Base-by-base conservation (phyloP, 2,797 vertebrate species). In the Cheirogaleus major region DNA sequence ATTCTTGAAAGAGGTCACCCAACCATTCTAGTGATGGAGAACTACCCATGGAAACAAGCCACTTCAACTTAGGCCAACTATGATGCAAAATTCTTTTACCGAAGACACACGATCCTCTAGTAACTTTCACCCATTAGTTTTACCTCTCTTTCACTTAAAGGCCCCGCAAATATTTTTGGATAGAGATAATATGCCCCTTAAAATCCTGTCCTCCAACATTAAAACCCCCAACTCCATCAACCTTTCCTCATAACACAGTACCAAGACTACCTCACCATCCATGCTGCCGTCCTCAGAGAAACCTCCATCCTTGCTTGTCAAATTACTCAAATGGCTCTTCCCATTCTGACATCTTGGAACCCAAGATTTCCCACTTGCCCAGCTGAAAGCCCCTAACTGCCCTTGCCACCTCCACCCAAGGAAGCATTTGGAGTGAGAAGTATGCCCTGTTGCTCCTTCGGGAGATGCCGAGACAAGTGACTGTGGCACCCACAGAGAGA, bases 371-470 rank as follows among this genome's bases (percentile, higher is more conserved):
- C 63, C 87, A 23, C 41, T 52, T 22, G n/a, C 70, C 41, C 55
- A 73, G 41, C 25, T n/a, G 85, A 73, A 78, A 88, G 82, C 48
- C 75, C 57, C 75, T 43, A 83, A 93, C 1, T 59, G 78, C 63
- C 95, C 86, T 15, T 22, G 43, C 55, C 83, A 61, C 65, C 87
- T 78, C 86, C 87, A 67, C 67, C 70, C 80, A 57, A 88, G 75
- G 27, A 83, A 87, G 88, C 72, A 87, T 57, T 23, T 25, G 65
- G 18, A 41, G 20, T 92, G 81, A 15, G 41, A 83, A 93, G 79
- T 12, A 69, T 45, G 55, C 80, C 75, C 90, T 79, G 76, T 57
- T 43, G 76, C 96, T 95, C 84, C 92, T 97, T 52, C 27, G 15
- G 38, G 38, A 92, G 81, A 89, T 7, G 48, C 9, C 12, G 67